These are phyloP conservation scores for Genyomyrus donnyi DNA, from an alignment of 2,113 vertebrate genomes.

Conservation along the genomic window DNA sequence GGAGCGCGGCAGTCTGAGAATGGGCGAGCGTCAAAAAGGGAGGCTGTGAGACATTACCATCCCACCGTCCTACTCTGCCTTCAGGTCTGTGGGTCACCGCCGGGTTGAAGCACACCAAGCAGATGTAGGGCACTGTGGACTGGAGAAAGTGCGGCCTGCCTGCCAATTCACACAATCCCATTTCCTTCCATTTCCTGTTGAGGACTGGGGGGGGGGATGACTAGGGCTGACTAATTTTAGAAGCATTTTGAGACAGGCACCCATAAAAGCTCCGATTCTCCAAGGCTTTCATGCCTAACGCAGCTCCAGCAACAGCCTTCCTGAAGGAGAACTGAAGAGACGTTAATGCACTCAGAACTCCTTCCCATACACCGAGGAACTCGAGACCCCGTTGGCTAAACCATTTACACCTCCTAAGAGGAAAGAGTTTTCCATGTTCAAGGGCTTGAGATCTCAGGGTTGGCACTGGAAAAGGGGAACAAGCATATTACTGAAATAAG, in stretches of 20 bases:
- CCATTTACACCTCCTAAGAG: not conserved
- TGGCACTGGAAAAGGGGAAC: not conserved
- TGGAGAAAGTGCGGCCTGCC: slow-evolving; percentile 54
- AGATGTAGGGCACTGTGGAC: slow-evolving; percentile 24
- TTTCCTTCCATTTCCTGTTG: slow-evolving; percentile 57
- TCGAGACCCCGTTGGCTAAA: not conserved
- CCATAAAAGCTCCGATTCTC: slow-evolving; percentile 33
- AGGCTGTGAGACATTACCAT: no score
- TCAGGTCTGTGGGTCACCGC: not conserved
- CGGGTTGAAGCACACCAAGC: slow-evolving; percentile 19
- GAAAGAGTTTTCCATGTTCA: not conserved
- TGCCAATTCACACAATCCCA: slow-evolving; percentile 63
- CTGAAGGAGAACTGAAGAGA: not conserved
- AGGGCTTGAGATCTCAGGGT: not conserved
- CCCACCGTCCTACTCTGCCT: not conserved
- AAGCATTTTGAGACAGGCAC: slow-evolving; percentile 21
- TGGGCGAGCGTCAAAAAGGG: not conserved
- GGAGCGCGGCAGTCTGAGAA: not conserved
- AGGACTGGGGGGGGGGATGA: slow-evolving; percentile 29
- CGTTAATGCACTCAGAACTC: not conserved
- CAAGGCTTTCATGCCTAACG: not conserved
- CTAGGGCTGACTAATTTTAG: slow-evolving; percentile 55
- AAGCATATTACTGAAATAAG: not conserved
- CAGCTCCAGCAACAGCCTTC: slow-evolving; percentile 23
- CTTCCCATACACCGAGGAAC: not conserved